These are phyloP conservation scores for Ifrita kowaldi DNA, from an alignment of 2,113 vertebrate species.

Conservation along the genomic window DNA sequence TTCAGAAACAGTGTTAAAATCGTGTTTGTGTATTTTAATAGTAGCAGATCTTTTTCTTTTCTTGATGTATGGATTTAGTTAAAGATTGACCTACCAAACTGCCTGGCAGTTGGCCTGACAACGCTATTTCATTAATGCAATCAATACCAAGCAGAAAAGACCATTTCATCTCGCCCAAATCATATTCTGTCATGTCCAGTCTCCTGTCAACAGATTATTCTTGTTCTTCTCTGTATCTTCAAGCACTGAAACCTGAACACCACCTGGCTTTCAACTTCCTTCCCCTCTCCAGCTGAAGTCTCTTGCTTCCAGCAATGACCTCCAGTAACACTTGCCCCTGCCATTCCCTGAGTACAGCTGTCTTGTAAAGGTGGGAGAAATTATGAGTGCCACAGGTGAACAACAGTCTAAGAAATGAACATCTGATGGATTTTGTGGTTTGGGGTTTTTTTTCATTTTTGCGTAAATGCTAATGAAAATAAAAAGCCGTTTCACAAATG, in stretches of 20 bases:
- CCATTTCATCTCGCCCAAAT: constrained; percentile 30
- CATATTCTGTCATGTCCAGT: constrained; percentile 3
- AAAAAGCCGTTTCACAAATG: neutral
- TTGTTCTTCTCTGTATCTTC: neutral
- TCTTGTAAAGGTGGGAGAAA: constrained; percentile 56
- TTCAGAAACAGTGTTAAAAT: constrained; percentile 59
- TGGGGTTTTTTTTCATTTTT: neutral
- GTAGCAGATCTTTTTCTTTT: neutral
- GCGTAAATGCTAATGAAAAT: constrained; percentile 10
- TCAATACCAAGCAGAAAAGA: constrained; percentile 56
- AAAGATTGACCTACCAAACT: constrained; percentile 48
- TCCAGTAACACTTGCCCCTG: constrained; percentile 33
- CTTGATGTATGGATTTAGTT: constrained; percentile 57
- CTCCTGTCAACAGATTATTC: neutral
- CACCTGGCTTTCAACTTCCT: constrained; percentile 45
- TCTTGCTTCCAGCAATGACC: constrained; percentile 44
- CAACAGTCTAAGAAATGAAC: neutral
- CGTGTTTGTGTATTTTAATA: constrained; percentile 33
- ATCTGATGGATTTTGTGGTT: neutral
- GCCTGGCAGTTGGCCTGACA: constrained; percentile 46
- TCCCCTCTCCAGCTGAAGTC: constrained; percentile 34
- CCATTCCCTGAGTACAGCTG: constrained; percentile 75
- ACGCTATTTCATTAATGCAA: constrained; percentile 27
- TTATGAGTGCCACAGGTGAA: constrained; percentile 33
- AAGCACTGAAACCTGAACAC: constrained; percentile 42